Evolutionary conservation across 2,888 invertebrate genomes (phyloP), one percentile per base, ranked within the genome.

Genomic region (Drosophila pseudotakahashii): DNA sequence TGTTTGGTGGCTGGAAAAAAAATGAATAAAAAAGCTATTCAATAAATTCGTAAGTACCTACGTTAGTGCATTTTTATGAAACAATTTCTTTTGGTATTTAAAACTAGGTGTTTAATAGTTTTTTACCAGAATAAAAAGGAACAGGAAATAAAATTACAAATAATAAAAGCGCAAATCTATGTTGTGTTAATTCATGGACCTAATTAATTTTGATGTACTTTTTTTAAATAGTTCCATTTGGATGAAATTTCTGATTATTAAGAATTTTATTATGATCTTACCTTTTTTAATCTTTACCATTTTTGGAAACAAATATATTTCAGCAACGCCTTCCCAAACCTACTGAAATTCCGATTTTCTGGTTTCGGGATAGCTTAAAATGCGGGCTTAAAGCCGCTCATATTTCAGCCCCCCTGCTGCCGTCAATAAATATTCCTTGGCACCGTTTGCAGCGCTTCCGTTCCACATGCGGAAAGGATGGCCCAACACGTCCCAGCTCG

Each of bases 361-460:
- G 11, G 42, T 10, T 30, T 30, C 2, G 14, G 2, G 11, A 30
- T 11, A 16, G 11, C 32, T 47, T 47, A 16, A 47, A 47, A 32
- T 3, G 7, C 2, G 2, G 47, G 47, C 32, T 47, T 32, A 47
- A 30, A 47, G 16, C 11, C 45, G 7, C 34, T 10, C 42, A 50
- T 50, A 51, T 50, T 57, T 45, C n/a, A 9, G 45, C 1, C 45
- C 44, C 23, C 13, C 30, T 52, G 54, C 45, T 30, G 45, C 14
- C 9, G 61, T 78, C 84, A 80, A 81, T 86, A 83, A 74, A 81
- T 86, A 74, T 77, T 62, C 59, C 30, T 80, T 45, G 39, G 61
- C 69, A 42, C 67, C 79, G 73, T 64, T 81, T 81, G 73, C 79
- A 71, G 6, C 32, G 10, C 80, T 82, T 81, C 81, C 81, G 87